Base-by-base conservation (phyloP, 2,113 vertebrate genomes). In the Probosciger aterrimus region DNA sequence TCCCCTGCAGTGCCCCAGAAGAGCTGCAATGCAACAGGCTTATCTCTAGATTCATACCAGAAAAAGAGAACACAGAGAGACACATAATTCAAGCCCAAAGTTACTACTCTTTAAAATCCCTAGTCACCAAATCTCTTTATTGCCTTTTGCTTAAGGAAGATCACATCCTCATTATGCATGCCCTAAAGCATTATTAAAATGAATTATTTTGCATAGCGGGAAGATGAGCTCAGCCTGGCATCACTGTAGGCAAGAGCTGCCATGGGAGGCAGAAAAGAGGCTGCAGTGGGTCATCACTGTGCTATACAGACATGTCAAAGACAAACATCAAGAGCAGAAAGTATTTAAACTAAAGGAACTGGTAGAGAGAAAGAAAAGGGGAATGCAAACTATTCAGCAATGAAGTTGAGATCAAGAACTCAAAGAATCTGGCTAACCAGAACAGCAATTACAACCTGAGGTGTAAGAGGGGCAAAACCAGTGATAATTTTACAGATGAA, bases 401-500 rank as follows among this genome's bases (percentile, higher is more conserved):
- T 41, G 31, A 83, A 88, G 41, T 3, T 31, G 18, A 82, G 25
- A 3, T 0, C 44, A 49, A 63, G n/a, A 64, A 31, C 13, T 73
- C 37, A 71, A 52, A 78, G 60, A 46, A 86, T 5, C 15, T 59
- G 27, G 14, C 11, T 82, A 44, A 69, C 11, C 23, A 47, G 13
- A 62, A n/a, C 9, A 53, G 46, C 10, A 63, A 9, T 30, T 6
- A 5, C 31, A 71, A 14, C 18, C 43, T 59, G 20, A 31, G 24
- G 10, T 50, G 6, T 18, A 69, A 30, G 0, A 1, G 14, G 27
- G n/a, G 31, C 6, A 41, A 86, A 80, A 68, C 0, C 16, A 52
- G 18, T 7, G 8, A 49, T 14, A 17, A 33, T 82, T 68, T 86
- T 44, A 60, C 35, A 71, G 25, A 46, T 4, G 7, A 6, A 76